Evolutionary conservation across 2,888 invertebrate genomes (phyloP).

Genomic region (Thecophora atra): DNA sequence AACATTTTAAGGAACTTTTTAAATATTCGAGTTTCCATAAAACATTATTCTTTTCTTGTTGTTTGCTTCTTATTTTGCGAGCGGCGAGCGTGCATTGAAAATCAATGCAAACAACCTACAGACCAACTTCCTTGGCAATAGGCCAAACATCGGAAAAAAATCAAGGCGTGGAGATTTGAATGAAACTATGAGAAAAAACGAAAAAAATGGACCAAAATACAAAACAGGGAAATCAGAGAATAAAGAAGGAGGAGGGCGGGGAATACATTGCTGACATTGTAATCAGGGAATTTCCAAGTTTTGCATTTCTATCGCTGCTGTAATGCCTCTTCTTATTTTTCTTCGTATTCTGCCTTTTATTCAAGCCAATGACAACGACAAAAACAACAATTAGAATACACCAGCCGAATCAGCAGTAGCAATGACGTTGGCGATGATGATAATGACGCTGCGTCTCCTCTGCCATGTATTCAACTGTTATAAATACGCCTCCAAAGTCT

Average conservation of each 20-base stretch:
- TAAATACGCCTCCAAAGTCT: constrained; percentile 34
- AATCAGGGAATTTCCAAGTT: constrained; percentile 36
- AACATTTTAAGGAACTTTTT: constrained; percentile 55
- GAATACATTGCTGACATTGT: constrained; percentile 38
- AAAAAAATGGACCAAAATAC: not conserved
- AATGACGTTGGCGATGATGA: not conserved
- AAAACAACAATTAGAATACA: constrained; percentile 1
- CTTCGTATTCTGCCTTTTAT: not conserved
- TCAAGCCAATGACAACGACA: not conserved
- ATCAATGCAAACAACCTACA: constrained; percentile 50
- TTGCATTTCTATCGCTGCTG: not conserved
- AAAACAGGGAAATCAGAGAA: constrained; percentile 4
- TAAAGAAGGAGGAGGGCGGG: not conserved
- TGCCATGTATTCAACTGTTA: constrained; percentile 19
- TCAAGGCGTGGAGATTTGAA: constrained; percentile 7
- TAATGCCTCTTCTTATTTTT: constrained; percentile 9
- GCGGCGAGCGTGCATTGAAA: constrained; percentile 17
- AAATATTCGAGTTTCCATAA: constrained; percentile 50
- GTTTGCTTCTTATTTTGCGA: constrained; percentile 15
- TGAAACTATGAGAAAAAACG: not conserved
- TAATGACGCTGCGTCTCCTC: not conserved
- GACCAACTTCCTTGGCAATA: constrained; percentile 57
- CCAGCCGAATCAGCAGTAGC: constrained; percentile 21
- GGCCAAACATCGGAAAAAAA: constrained; percentile 42
- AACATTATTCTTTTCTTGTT: constrained; percentile 40